These are phyloP conservation scores for Caenorhabditis macrosperma DNA, from an alignment of 2,888 invertebrate genomes.

Conservation along the genomic window DNA sequence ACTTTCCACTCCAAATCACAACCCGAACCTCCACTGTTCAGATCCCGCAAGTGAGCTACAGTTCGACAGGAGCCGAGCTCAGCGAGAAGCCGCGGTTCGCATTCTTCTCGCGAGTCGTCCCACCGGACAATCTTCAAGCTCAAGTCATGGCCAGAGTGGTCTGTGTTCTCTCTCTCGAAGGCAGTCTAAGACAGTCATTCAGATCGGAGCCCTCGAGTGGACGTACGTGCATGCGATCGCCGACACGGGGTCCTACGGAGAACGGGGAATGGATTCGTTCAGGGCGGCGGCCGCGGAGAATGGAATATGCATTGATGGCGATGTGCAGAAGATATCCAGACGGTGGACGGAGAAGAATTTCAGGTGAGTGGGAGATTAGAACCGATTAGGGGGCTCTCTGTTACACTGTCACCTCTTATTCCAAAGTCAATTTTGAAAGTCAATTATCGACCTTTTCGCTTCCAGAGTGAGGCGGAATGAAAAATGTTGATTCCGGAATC, in stretches of 20 bases:
- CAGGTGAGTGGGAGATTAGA: slow-evolving; percentile 64
- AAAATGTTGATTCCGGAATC: too few species aligned
- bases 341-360: slow-evolving; percentile 76
- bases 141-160: slow-evolving; percentile 86
- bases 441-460: too few species aligned
- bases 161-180: too few species aligned
- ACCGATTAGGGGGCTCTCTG: too few species aligned
- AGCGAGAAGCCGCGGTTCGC: slow-evolving; percentile 86
- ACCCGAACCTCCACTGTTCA: slow-evolving; percentile 77
- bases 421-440: too few species aligned
- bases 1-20: not conserved
- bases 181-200: too few species aligned
- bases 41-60: slow-evolving; percentile 87
- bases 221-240: slow-evolving; percentile 87
- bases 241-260: slow-evolving; percentile 87
- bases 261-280: slow-evolving; percentile 78
- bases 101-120: slow-evolving; percentile 86
- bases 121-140: slow-evolving; percentile 86
- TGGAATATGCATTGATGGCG: slow-evolving; percentile 84
- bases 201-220: slow-evolving; percentile 85
- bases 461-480: too few species aligned
- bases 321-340: slow-evolving; percentile 78
- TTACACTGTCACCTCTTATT: too few species aligned
- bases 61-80: slow-evolving; percentile 86
- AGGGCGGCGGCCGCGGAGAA: slow-evolving; percentile 75